These are phyloP conservation scores for Helogale parvula DNA, from an alignment of 2,113 vertebrate species.

Conservation along the genomic window DNA sequence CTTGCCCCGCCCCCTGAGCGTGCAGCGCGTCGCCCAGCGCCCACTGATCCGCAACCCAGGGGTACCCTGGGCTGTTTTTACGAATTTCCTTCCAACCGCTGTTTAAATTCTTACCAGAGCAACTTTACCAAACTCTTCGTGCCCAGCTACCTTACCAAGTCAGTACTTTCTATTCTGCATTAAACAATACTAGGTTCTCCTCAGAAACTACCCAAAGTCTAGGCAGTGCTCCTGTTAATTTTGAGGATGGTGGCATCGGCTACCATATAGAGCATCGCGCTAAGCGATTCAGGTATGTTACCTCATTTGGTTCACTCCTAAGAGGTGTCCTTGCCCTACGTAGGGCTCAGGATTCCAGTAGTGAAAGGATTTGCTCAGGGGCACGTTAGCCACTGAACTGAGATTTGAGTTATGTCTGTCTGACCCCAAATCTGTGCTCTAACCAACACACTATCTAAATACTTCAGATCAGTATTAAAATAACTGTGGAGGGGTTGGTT, in stretches of 20 bases:
- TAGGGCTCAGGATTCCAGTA: neutral
- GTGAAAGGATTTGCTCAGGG: neutral
- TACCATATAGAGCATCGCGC: neutral
- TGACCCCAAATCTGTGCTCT: neutral
- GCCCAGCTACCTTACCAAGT: neutral
- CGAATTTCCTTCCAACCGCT: fast-evolving
- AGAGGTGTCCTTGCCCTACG: neutral
- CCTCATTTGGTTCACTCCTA: neutral
- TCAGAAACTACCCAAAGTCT: neutral
- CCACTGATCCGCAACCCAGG: neutral
- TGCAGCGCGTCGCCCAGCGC: neutral
- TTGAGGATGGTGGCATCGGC: neutral
- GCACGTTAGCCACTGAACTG: neutral
- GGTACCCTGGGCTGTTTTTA: fast-evolving
- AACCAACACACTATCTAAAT: neutral
- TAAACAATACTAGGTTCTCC: fast-evolving
- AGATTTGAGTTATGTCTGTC: neutral
- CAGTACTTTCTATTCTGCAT: neutral
- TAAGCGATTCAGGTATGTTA: fast-evolving
- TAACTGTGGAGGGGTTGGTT: neutral
- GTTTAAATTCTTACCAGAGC: neutral
- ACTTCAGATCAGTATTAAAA: neutral
- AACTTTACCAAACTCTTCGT: neutral
- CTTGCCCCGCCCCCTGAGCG: neutral
- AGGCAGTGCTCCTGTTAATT: neutral